A percentile compares a stretch with the other conserved stretches of the same genome.
Conservation (phyloP, 2,888 invertebrate genomes). For the Alloplasta piceator region DNA sequence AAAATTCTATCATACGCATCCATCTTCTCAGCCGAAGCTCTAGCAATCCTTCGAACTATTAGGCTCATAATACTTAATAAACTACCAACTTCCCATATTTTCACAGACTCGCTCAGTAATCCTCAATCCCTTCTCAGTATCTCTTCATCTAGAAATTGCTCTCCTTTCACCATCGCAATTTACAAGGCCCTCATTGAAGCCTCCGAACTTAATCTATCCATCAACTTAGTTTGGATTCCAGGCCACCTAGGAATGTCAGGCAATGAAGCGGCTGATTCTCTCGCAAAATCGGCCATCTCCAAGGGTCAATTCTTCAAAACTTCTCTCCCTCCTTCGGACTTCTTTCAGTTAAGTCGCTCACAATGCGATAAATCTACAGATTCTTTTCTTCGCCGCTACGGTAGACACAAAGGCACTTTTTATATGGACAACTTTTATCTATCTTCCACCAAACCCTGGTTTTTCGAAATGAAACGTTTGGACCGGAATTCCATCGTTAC, state of each 20-base stretch:
- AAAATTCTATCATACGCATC: constrained; percentile 41
- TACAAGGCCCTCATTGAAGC: neutral
- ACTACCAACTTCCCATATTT: constrained; percentile 15
- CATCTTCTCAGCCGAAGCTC: constrained; percentile 53
- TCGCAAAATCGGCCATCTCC: constrained; percentile 19
- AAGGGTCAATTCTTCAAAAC: neutral
- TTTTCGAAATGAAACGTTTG: no score
- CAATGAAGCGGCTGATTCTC: constrained; percentile 21
- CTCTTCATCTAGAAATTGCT: neutral
- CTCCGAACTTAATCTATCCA: neutral
- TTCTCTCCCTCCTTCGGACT: constrained; percentile 25
- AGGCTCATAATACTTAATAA: constrained; percentile 12
- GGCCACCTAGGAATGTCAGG: constrained; percentile 11
- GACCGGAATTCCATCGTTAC: constrained; percentile 3
- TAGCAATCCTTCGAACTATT: constrained; percentile 24
- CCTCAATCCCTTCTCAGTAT: neutral
- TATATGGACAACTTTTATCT: no score
- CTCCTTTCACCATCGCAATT: constrained; percentile 12
- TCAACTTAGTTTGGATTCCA: constrained; percentile 28
- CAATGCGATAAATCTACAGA: no score
- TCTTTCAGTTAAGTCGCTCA: neutral
- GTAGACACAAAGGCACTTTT: no score
- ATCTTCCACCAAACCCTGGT: no score
- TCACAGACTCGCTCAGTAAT: constrained; percentile 34
- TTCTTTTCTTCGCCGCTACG: no score